Base-by-base conservation (phyloP, 1,140 invertebrate genomes). In the Maniola jurtina region DNA sequence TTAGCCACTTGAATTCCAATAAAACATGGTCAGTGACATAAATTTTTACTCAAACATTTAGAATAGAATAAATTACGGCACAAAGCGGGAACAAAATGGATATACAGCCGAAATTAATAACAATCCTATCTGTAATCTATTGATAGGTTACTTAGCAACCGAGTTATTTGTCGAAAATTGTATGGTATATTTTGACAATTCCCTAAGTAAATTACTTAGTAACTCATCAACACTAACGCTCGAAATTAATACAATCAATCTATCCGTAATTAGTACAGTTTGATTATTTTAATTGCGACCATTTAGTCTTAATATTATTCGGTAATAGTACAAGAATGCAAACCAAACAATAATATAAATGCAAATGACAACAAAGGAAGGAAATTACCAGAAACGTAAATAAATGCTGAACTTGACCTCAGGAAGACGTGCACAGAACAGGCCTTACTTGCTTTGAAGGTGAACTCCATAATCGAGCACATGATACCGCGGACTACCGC, bases 361-460 rank as follows among this genome's bases (percentile, higher is more conserved):
- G 33, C 5, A 5, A 55, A 35, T 35, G 25, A 55, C 25, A 55
- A 56, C 45, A 55, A 11, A 65, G 63, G 66, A 68, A 66, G 63
- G 54, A 62, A 70, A 61, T 70, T 70, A 65, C 68, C 68, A 70
- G 63, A 54, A 68, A 68, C 52, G 62, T 61, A 56, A 70, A 66
- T 66, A 64, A 66, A 64, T 64, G 67, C 61, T 48, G 60, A 66
- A 69, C 63, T 64, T 58, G 71, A 69, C 67, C 57, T 64, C 61
- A 70, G 42, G 61, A 65, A 61, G 55, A 70, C 66, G 67, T 67
- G 66, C 66, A 64, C 68, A 66, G 68, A 68, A 71, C 56, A 69
- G 61, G 55, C 65, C 85, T 90, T 88, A 90, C 88, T 90, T 87
- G 88, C 88, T 90, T 84, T 90, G 75, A 90, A 90, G 63, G 88